Base-by-base conservation (phyloP, 1,140 invertebrate genomes). In the Procambarus clarkii region DNA sequence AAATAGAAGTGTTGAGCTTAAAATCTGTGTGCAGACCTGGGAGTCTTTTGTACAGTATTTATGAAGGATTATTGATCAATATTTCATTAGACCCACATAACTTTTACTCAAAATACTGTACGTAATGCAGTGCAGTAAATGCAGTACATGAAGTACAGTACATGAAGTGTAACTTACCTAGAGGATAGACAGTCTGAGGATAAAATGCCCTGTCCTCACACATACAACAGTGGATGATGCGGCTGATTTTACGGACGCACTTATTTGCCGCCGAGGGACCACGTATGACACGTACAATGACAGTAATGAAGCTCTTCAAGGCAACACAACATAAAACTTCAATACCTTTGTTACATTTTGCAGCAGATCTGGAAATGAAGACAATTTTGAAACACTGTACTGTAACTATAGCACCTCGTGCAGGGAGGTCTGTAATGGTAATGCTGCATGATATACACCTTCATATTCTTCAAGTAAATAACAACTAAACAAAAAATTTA, bases 181-280 rank as follows among this genome's bases (percentile, higher is more conserved):
- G 46, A 15, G 93, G 93, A 45, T 94, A 93, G 15, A 93, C 87
- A 71, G 93, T 89, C n/a, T 93, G 60, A 3, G 94, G 94, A 78
- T 93, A 93, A 88, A 94, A 94, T 7, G 92, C 93, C 80, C 94
- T 92, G 87, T 95, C 94, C 88, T 94, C 94, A 94, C 94, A 95
- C 34, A 94, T 93, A 84, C 93, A 93, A 91, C 94, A 95, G 91
- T 95, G 94, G 24, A 95, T 88, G 8, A 95, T 64, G 15, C 88
- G 82, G 24, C 93, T 86, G 7, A 95, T 91, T 48, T 93, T 93
- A 15, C 92, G 79, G n/a, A 94, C 46, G 81, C 93, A 94, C 44
- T 87, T 89, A 80, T 94, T 94, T 46, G 94, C 94, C 60, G 93
- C 69, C 8, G 93, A 90, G 2, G 94, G 93, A 9, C 94, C 94